Conservation (phyloP, 1,140 invertebrate genomes). For the Tigriopus japonicus region DNA sequence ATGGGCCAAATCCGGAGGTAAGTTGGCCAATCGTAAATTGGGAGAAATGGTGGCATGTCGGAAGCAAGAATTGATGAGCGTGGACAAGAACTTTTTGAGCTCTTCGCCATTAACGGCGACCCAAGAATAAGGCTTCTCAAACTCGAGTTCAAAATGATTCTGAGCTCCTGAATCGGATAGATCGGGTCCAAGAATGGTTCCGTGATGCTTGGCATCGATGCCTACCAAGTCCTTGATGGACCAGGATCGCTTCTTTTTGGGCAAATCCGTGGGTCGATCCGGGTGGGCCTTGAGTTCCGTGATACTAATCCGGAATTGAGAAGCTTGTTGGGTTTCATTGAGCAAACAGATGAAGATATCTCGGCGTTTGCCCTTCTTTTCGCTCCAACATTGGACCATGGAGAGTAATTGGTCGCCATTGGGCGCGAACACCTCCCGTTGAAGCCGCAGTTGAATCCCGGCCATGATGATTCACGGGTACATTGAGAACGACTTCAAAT, state of each 20-base stretch:
- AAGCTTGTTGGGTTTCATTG: not conserved
- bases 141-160: not conserved
- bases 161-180: not conserved
- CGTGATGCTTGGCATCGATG: not conserved
- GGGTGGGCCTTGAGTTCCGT: not conserved
- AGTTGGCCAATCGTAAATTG: not conserved
- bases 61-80: conserved; percentile 1
- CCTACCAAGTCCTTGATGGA: not conserved
- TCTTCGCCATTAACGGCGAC: not conserved
- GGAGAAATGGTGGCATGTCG: not conserved
- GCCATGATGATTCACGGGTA: not conserved
- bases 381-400: not conserved
- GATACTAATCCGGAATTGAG: not conserved
- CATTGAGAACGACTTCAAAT: too few relatives aligned
- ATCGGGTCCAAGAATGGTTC: not conserved
- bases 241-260: conserved; percentile 9
- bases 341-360: not conserved
- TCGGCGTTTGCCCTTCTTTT: not conserved
- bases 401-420: not conserved
- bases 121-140: conserved; percentile 4
- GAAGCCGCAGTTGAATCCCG: not conserved
- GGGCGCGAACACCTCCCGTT: not conserved
- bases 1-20: not conserved
- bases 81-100: not conserved
- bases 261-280: not conserved